Percentiles rank a stretch among this genome's conserved stretches.
Evolutionary conservation across 2,888 invertebrate species (phyloP).

Genomic region (Theretra japonica): DNA sequence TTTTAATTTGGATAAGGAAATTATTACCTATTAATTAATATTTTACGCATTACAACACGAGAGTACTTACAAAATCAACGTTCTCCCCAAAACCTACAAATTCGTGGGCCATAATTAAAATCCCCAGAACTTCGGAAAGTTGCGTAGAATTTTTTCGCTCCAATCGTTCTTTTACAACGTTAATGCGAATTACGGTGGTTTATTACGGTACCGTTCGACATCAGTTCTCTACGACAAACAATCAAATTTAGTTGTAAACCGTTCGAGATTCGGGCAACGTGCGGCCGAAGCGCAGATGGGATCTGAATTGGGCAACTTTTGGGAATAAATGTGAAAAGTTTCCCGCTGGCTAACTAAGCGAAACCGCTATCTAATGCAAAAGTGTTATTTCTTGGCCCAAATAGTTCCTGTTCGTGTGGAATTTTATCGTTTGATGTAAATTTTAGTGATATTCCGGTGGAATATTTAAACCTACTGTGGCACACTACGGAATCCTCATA

Average conservation of each 20-base stretch:
- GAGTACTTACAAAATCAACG: not conserved
- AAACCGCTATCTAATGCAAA: conserved; percentile 68
- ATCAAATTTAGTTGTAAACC: conserved; percentile 49
- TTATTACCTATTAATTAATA: too few species aligned
- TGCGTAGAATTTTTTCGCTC: conserved; percentile 39
- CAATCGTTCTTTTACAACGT: conserved; percentile 45
- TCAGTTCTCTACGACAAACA: conserved; percentile 48
- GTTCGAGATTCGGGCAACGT: conserved; percentile 36
- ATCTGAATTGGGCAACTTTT: conserved; percentile 59
- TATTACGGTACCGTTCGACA: conserved; percentile 45
- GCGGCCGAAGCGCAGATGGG: conserved; percentile 33
- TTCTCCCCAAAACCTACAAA: conserved; percentile 23
- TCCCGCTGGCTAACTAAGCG: conserved; percentile 61
- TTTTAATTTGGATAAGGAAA: too few species aligned
- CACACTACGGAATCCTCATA: not conserved
- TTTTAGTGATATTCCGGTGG: not conserved
- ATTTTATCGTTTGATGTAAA: conserved; percentile 41
- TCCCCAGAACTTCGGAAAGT: conserved; percentile 38
- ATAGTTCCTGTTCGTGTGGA: conserved; percentile 44
- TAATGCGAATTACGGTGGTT: conserved; percentile 52
- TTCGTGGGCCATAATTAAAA: conserved; percentile 40
- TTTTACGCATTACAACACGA: not conserved
- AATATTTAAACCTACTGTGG: not conserved
- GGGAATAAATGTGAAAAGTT: conserved; percentile 73
- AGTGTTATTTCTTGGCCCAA: conserved; percentile 66